Base-by-base conservation (phyloP, 35 echinoderm and acorn worm genomes). In the Heliocidaris tuberculata region DNA sequence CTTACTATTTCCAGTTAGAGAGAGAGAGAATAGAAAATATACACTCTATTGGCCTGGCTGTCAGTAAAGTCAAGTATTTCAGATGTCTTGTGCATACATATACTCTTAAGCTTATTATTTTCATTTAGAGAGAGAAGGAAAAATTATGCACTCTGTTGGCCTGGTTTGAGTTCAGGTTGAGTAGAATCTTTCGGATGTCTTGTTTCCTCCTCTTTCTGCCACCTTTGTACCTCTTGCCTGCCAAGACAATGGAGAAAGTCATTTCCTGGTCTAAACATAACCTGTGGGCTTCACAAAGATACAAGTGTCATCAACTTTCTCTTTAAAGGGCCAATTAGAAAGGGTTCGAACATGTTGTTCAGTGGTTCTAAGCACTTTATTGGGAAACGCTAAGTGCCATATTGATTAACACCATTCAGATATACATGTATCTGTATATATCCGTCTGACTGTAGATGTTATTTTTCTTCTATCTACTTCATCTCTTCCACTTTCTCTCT, bases 181-280 rank as follows among this genome's bases (percentile, higher is more conserved):
- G 21, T 78, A n/a, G 11, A 19, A 19, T 78, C 65, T 78, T 78
- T 78, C 65, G 65, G 65, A 78, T 78, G 65, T 78, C 19, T 21
- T 0, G 65, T 19, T 78, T 78, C 65, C 65, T 78, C 65, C 27
- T 78, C 65, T 21, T 19, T 78, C 65, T 78, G 19, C 21, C 65
- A 78, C 65, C 65, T 78, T 78, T 24, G 65, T 78, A 78, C 65
- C 65, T n/a, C 65, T 7, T 19, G 65, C 27, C 6, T 19, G 65
- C 5, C 65, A 78, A 78, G 27, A 78, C 65, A 78, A 78, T 78
- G 65, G 61, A 17, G 24, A 78, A 78, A 78, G 65, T 78, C 65
- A 78, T 19, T 78, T 78, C 65, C 65, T 78, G 65, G 65, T 78
- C 65, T n/a, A 78, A 78, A n/a, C 27, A 78, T 78, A 78, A 78